Evolutionary conservation across 2,888 invertebrate genomes (phyloP).

Genomic region (Sarcophaga variegata): DNA sequence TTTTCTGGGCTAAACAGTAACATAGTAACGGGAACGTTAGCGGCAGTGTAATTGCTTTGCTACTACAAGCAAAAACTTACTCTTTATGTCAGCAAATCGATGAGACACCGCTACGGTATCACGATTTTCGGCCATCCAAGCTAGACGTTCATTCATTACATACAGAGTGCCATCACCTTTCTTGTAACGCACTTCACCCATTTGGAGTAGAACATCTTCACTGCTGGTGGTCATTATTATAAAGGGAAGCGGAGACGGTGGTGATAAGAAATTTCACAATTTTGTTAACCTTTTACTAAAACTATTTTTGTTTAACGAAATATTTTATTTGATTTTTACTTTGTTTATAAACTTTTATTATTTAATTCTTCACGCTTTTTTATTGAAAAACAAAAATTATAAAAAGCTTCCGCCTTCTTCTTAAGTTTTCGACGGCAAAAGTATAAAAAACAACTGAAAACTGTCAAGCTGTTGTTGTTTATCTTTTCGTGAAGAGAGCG

Average conservation of each 20-base stretch:
- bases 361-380: background rate
- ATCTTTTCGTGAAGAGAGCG: background rate
- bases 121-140: slow-evolving; percentile 97
- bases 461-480: slow-evolving; percentile 26
- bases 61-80: slow-evolving; percentile 83
- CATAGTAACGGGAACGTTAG: too few relatives aligned
- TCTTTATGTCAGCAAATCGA: slow-evolving; percentile 97
- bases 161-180: slow-evolving; percentile 97
- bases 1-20: slow-evolving; percentile 92
- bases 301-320: background rate
- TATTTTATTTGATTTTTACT: background rate
- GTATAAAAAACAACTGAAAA: slow-evolving; percentile 35
- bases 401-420: background rate
- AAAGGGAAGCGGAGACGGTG: background rate
- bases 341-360: background rate
- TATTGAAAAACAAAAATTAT: slow-evolving; percentile 9
- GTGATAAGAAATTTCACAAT: background rate
- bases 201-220: slow-evolving; percentile 97
- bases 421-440: slow-evolving; percentile 9
- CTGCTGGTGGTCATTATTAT: slow-evolving; percentile 90
- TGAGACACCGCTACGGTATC: slow-evolving; percentile 96
- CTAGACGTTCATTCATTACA: slow-evolving; percentile 96
- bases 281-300: background rate
- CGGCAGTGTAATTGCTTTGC: background rate
- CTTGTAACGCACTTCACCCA: slow-evolving; percentile 95